Evolutionary conservation across 2,113 vertebrate genomes (phyloP), one percentile per base, ranked within the genome.

Genomic region (Vulpes ferrilata): DNA sequence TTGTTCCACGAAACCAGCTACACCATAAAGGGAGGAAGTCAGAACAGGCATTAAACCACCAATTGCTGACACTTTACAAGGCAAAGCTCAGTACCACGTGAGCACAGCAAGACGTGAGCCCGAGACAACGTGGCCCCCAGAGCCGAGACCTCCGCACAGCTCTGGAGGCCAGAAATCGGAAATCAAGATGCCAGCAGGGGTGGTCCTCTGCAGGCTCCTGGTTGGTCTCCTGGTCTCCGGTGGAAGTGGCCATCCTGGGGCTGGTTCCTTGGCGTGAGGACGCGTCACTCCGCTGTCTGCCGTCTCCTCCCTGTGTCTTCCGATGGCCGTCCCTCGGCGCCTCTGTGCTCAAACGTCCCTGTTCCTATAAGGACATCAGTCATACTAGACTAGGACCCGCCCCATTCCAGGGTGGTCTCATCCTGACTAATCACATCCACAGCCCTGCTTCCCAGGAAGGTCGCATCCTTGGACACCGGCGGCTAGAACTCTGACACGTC

Each of bases 171-270:
- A 15, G 22, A 15, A 17, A 27, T 7, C 53, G 15, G 38, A 32
- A 7, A 32, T 3, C 2, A 23, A 9, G 35, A 0, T 0, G 0
- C 12, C 48, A 1, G 11, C 7, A 4, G 30, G 19, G 64, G 10
- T 12, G 20, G 13, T 2, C 3, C 32, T 64, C 5, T 8, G 3
- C 30, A 19, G 0, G 73, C 57, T 51, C 73, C 74, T 10, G 0
- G 3, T 48, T 30, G 13, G 12, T 16, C 43, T 11, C 51, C 53
- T 4, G n/a, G 53, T 16, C n/a, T 20, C 13, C 30, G 64, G 11
- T 11, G 30, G 9, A 57, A 27, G 27, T 20, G 1, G 64, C 15
- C 1, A 32, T 53, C 5, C 8, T 3, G 17, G 6, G 5, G 27
- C 32, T 6, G 74, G 8, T 32, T 62, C 51, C 62, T 48, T 51